Evolutionary conservation across 2,113 vertebrate genomes (phyloP).

Genomic region (Thunnus thynnus): DNA sequence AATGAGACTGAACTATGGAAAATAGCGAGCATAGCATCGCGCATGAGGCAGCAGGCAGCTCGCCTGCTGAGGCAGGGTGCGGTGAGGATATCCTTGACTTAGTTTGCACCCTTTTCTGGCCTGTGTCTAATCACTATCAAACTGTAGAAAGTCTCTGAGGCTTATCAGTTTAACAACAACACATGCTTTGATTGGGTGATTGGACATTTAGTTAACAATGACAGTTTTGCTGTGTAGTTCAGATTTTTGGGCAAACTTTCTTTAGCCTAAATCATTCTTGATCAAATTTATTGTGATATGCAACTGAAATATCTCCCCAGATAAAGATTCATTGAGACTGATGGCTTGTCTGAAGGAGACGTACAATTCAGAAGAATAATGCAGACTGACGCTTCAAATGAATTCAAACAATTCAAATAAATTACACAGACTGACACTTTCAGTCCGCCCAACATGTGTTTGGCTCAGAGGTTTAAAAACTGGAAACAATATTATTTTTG

Average conservation of each 20-base stretch:
- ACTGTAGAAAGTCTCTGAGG: slow-evolving; percentile 44
- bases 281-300: background rate
- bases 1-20: slow-evolving; percentile 64
- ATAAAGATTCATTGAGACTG: slow-evolving; percentile 1
- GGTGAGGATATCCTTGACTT: slow-evolving; percentile 79
- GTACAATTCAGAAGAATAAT: too few relatives aligned
- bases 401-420: slow-evolving; percentile 6
- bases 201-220: slow-evolving; percentile 13
- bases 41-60: slow-evolving; percentile 64
- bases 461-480: slow-evolving; percentile 18
- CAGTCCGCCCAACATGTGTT: slow-evolving; percentile 49
- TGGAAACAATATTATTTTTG: background rate
- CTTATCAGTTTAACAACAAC: slow-evolving; percentile 52
- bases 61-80: slow-evolving; percentile 73
- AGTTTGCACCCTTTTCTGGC: slow-evolving; percentile 61
- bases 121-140: slow-evolving; percentile 58
- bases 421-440: slow-evolving; percentile 5
- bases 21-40: slow-evolving; percentile 61
- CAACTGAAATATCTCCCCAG: background rate
- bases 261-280: background rate
- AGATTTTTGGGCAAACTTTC: slow-evolving; percentile 12
- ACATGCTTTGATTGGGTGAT: slow-evolving; percentile 37
- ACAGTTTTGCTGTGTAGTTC: background rate
- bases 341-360: background rate
- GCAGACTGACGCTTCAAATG: too few relatives aligned